Conservation (phyloP, 2,888 invertebrate species). For the Limnephilus auricula region DNA sequence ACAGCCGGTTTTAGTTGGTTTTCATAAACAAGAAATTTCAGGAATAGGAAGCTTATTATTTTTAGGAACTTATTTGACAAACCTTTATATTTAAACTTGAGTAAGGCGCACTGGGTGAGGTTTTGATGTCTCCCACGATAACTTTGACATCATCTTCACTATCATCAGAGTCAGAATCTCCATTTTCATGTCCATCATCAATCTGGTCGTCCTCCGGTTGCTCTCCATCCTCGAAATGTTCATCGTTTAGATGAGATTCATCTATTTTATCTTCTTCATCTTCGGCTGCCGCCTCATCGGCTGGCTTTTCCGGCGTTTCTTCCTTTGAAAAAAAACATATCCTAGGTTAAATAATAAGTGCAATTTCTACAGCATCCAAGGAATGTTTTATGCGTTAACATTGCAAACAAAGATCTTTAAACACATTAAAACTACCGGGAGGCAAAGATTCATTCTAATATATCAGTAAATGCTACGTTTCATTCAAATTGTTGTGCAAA, state of each 20-base stretch:
- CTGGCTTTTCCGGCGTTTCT: slow-evolving; percentile 57
- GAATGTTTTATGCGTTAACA: not conserved
- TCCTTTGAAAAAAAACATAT: slow-evolving; percentile 52
- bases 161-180: slow-evolving; percentile 83
- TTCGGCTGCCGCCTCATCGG: slow-evolving; percentile 75
- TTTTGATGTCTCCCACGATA: slow-evolving; percentile 93
- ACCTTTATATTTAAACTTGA: slow-evolving; percentile 86
- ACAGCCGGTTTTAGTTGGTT: too few species aligned
- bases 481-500: slow-evolving; percentile 43
- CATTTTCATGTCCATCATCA: slow-evolving; percentile 77
- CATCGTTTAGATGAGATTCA: slow-evolving; percentile 76
- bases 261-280: slow-evolving; percentile 74
- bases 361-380: not conserved
- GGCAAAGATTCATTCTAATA: slow-evolving; percentile 45
- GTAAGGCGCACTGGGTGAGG: slow-evolving; percentile 80
- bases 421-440: not conserved
- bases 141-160: slow-evolving; percentile 93
- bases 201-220: slow-evolving; percentile 73
- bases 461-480: slow-evolving; percentile 31
- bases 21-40: too few species aligned
- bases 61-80: slow-evolving; percentile 41
- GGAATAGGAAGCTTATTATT: too few species aligned
- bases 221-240: slow-evolving; percentile 75
- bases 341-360: not conserved
- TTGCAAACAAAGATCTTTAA: not conserved